Evolutionary conservation across 30 jellyfish, hydroid and myxozoan genomes (phyloP).

Genomic region (Kudoa iwatai): DNA sequence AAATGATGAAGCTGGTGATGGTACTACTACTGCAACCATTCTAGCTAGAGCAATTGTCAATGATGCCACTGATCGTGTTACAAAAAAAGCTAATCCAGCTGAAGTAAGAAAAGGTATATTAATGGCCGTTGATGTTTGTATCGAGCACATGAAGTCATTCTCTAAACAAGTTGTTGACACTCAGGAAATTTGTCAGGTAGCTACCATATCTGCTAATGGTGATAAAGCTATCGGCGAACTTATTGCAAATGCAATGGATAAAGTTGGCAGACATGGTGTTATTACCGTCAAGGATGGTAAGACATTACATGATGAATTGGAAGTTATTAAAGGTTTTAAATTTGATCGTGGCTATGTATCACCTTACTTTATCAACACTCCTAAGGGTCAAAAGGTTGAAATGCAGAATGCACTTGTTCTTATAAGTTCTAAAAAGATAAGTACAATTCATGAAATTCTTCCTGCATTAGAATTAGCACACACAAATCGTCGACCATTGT

Average conservation of each 20-base stretch:
- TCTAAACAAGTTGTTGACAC: background rate
- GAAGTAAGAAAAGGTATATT: constrained; percentile 6
- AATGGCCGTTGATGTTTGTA: constrained; percentile 1
- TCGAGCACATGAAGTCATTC: constrained; percentile 1
- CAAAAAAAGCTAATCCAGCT: constrained; percentile 9
- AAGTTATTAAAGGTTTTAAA: constrained; percentile 13
- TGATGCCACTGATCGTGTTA: constrained; percentile 5
- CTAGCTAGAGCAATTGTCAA: constrained; percentile 4
- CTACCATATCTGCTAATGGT: constrained; percentile 9
- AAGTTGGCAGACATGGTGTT: constrained; percentile 12
- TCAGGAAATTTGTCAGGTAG: constrained; percentile 6
- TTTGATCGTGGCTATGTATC: constrained; percentile 12
- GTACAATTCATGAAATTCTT: constrained; percentile 1
- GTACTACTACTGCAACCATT: constrained; percentile 12
- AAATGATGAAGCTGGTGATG: constrained; percentile 9
- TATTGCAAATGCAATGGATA: constrained; percentile 12
- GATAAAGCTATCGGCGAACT: constrained; percentile 2
- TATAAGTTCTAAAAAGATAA: constrained; percentile 2
- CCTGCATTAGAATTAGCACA: constrained; percentile 4
- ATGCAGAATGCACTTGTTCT: constrained; percentile 2
- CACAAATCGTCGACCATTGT: constrained; percentile 1
- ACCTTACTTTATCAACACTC: constrained; percentile 7
- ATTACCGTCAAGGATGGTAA: constrained; percentile 11
- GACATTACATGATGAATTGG: constrained; percentile 2
- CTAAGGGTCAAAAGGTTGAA: constrained; percentile 2